Base-by-base conservation (phyloP, 2,888 invertebrate genomes). In the Drepanosiphum platanoidis region DNA sequence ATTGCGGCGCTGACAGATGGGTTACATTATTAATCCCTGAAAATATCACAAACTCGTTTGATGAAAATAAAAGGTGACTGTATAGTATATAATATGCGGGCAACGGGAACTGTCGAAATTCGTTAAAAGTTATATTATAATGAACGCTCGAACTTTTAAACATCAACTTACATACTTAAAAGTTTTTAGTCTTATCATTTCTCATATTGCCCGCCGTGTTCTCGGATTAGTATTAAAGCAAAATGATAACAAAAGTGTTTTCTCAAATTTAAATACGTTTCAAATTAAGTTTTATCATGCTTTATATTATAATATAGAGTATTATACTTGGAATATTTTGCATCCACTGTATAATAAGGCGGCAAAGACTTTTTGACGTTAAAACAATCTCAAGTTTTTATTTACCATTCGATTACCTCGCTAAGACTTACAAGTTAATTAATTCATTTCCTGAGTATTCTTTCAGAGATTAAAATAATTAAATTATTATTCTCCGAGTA, bases 341-440 rank as follows among this genome's bases (percentile, higher is more conserved):
- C 75, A 74, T 74, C 13, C 30, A 22, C 18, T 27, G 1, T 18
- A n/a, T n/a, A n/a, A n/a, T n/a, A n/a, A 22, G 32, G 11, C 27
- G n/a, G n/a, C 75, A 58, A 58, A 36, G 75, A 75, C 75, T 58
- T 34, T 36, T 58, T 75, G 58, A 75, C 52, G 42, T 75, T 52
- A 52, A 75, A 34, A 34, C 58, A n/a, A 46, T 42, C 75, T 34
- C 34, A 34, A n/a, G 34, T 75, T 46, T 75, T 52, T 75, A 75
- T 58, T 36, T 58, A 34, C 52, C 34, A 58, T 75, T 52, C 34
- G 34, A 42, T 75, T 75, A 58, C 75, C 34, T 75, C 34, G 3
- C n/a, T 34, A 34, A 52, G 58, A 58, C 75, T 58, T 58, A 75
- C 15, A 58, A 34, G 58, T 75, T 34, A 58, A 75, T 75, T 75